Base-by-base conservation (phyloP, 2,113 vertebrate species). In the Megaceryle maxima region DNA sequence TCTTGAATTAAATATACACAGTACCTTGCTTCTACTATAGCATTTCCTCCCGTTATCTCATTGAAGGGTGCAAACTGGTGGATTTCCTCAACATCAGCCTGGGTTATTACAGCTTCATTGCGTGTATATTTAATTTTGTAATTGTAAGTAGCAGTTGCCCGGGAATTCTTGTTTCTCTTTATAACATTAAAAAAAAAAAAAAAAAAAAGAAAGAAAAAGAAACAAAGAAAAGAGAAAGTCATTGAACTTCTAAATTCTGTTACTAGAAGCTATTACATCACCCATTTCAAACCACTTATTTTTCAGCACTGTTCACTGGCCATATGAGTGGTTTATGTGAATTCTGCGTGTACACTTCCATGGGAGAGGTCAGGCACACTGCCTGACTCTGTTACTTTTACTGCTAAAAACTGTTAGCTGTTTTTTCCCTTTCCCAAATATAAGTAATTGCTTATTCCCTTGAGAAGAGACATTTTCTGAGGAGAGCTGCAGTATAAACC, bases 11-110 rank as follows among this genome's bases (percentile, higher is more conserved):
- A 92, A 91, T 76, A 70, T 46, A 14, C 83, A 80, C 33, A 3
- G 29, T 97, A 97, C 98, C 98, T 98, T 94, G 97, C 95, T 84
- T 97, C 94, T 13, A 97, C 60, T 13, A 96, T 20, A 35, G 79
- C 90, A 55, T 86, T 95, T 93, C 96, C 96, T 94, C 97, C 97
- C 22, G 81, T 95, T 73, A 94, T 81, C 78, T 97, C 97, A 0
- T 95, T 95, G 92, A 97, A 98, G 39, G 96, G 97, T 51, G 96
- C 29, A 66, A 98, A 97, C 87, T 97, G 97, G 78, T 97, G 97
- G 37, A 97, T 92, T 95, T 98, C 98, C 31, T 94, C 74, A 1
- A 95, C 94, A 46, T 96, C 88, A 35, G 79, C 97, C 82, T 97
- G 83, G 56, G 82, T 60, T 64, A 98, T 95, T 31, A 94, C 55